Evolutionary conservation across 1,140 invertebrate genomes (phyloP), one percentile per base, ranked within the genome.

Genomic region (Macrosteles quadrilineatus): DNA sequence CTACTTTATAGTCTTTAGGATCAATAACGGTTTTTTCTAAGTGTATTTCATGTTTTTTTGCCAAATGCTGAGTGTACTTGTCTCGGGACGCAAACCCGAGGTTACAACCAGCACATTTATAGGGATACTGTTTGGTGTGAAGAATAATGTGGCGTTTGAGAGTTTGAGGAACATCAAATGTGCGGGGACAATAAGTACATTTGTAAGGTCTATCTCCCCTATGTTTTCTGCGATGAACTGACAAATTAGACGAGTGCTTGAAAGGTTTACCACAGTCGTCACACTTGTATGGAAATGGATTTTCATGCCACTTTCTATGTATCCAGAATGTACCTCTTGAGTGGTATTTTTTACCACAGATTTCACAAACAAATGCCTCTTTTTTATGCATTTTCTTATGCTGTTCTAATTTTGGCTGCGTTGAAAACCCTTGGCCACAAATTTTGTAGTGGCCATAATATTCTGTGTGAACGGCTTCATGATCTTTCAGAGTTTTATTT

Each of bases 131-230:
- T 30, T 70, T 66, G 19, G 75, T 76, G 47, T 76, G 75, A 29
- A 75, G 25, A 45, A 74, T 73, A 14, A 76, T 19, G 66, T 76
- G 75, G 12, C 69, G 64, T 23, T 74, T 75, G 2, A 71, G 65
- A 19, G 75, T 73, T n/a, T 69, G 66, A 23, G 69, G 67, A 9
- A 74, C 68, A 32, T 69, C 47, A 45, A 95, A 96, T 1, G 90
- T 87, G 80, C 91, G 87, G 19, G 87, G 84, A 78, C 93, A 95
- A 72, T 88, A 85, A 73, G 87, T 86, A 79, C 93, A 95, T 73
- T 87, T 87, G 79, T 91, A 92, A 1, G 90, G 89, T 2, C 89
- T 82, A 73, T 92, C 89, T 0, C 88, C 88, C 1, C 88, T 89
- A 76, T 92, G 91, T 0, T 89, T 87, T 45, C 91, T 30, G 43